These are phyloP conservation scores for Sinocyclocheilus anshuiensis DNA, from an alignment of 2,113 vertebrate species.

Conservation along the genomic window DNA sequence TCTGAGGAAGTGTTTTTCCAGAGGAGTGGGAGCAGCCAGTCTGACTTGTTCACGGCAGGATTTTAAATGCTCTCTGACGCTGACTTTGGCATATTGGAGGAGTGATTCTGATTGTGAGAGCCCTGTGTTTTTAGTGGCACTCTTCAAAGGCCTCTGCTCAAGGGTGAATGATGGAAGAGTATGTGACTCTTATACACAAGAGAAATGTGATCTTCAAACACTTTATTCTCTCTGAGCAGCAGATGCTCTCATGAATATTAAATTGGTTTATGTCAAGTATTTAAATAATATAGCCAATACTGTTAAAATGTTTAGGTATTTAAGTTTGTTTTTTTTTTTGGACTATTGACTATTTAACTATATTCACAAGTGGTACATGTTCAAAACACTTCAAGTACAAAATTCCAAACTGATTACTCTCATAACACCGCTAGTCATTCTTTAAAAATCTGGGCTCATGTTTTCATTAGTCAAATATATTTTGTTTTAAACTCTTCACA, in stretches of 20 bases:
- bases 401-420: neutral
- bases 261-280: neutral
- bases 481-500: no score
- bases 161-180: constrained; percentile 36
- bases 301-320: neutral
- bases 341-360: neutral
- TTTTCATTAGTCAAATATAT: no score
- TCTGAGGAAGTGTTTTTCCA: constrained; percentile 38
- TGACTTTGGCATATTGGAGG: constrained; percentile 32
- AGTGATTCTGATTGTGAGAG: constrained; percentile 39
- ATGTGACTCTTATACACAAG: constrained; percentile 38
- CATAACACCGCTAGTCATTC: no score
- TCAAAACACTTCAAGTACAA: no score
- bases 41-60: constrained; percentile 1
- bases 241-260: constrained; percentile 37
- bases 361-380: neutral
- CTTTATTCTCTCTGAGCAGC: constrained; percentile 20
- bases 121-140: neutral
- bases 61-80: constrained; percentile 29
- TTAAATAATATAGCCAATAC: neutral
- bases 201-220: constrained; percentile 22
- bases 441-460: no score
- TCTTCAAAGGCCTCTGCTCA: constrained; percentile 27
- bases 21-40: constrained; percentile 28
- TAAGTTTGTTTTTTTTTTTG: no score